Evolutionary conservation across 2,888 invertebrate genomes (phyloP), one percentile per base, ranked within the genome.

Genomic region (Noctua fimbriata): DNA sequence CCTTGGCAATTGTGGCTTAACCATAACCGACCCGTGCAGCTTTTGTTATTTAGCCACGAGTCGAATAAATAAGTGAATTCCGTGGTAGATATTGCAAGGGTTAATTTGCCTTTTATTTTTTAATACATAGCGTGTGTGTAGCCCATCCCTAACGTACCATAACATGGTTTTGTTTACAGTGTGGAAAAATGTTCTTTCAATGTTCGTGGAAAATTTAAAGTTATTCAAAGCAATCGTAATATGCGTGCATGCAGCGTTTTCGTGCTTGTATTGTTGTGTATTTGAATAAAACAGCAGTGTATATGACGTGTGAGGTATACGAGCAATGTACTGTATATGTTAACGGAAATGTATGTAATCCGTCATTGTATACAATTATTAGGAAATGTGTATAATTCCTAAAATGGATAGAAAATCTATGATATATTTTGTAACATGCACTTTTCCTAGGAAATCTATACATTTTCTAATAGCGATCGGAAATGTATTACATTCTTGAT

Each of bases 201-300:
- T 9, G 24, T 72, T 73, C 21, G 72, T 84, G 70, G 60, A 78
- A 67, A 73, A 71, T 85, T 81, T 76, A 66, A 87, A 76, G 67
- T 76, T 78, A 87, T 83, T 76, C 76, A 83, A 83, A 83, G 80
- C 36, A 49, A 74, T 49, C n/a, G 72, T 74, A 66, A 67, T 41
- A 63, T 80, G 80, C 88, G 76, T 88, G 76, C 63, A 74, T 78
- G 70, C 72, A 83, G 44, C 16, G 32, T 18, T 79, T 66, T 69
- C 44, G 44, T 79, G 76, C 14, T 47, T 36, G 58, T 73, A 41
- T 74, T 78, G 74, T 81, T 28, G 41, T 73, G 1, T 52, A 47
- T 69, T 79, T 87, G 85, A 89, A 89, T 84, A 89, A 88, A 82
- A 84, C 70, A 87, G 73, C 32, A 44, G 69, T 41, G 16, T 49